Conservation (phyloP, 2,888 invertebrate genomes). For the Machimus rusticus region DNA sequence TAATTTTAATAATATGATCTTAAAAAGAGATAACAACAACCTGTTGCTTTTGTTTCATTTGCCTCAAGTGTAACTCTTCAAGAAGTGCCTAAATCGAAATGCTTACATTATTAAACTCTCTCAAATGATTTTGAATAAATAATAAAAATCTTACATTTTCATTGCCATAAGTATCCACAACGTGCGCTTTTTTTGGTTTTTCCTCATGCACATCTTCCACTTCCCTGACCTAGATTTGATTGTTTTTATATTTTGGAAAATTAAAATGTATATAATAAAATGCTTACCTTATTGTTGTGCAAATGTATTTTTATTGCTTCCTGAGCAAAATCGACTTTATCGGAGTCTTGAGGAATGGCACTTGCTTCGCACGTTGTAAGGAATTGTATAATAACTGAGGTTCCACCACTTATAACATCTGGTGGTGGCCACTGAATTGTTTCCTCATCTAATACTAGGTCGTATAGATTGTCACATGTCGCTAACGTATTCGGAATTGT, state of each 20-base stretch:
- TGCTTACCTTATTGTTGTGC: constrained; percentile 1
- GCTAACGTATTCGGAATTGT: constrained; percentile 73
- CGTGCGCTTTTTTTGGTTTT: constrained; percentile 26
- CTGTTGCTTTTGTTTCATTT: constrained; percentile 52
- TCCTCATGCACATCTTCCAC: background rate
- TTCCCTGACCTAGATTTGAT: background rate
- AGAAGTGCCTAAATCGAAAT: constrained; percentile 46
- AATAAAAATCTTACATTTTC: constrained; percentile 48
- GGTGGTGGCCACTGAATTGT: constrained; percentile 72
- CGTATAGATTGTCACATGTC: constrained; percentile 69
- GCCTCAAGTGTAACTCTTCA: constrained; percentile 50
- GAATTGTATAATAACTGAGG: constrained; percentile 72
- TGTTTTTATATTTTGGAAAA: background rate
- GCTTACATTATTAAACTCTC: background rate
- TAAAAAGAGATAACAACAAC: constrained; percentile 49
- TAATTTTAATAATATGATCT: constrained; percentile 57
- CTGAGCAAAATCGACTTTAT: constrained; percentile 20
- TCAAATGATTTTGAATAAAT: background rate
- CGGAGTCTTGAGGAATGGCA: background rate
- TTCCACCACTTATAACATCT: constrained; percentile 69
- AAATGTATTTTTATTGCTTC: background rate
- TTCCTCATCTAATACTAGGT: constrained; percentile 70
- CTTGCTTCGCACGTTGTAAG: constrained; percentile 65
- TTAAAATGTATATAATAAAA: background rate
- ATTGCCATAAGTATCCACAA: constrained; percentile 50